Evolutionary conservation across 1,140 invertebrate species (phyloP).

Genomic region (Diplogasteroides magnus): DNA sequence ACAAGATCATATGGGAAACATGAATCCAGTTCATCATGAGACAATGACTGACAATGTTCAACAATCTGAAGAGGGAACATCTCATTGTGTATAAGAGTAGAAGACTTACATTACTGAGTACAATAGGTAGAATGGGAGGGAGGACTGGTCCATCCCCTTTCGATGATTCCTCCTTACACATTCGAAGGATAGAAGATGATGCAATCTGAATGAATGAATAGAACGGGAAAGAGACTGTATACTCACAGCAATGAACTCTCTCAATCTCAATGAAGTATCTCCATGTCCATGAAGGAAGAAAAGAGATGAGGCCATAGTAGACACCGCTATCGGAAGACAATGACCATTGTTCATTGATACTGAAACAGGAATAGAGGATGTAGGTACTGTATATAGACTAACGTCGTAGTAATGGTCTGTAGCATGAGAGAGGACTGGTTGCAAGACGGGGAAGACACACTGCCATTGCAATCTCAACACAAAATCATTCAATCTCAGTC

Average conservation of each 20-base stretch:
- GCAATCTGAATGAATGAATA: constrained; percentile 36
- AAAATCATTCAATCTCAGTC: no score
- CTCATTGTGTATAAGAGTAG: not conserved
- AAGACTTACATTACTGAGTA: constrained; percentile 38
- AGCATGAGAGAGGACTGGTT: constrained; percentile 71
- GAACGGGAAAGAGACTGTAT: not conserved
- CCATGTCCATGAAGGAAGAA: constrained; percentile 89
- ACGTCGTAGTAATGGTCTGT: constrained; percentile 77
- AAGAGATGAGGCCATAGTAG: constrained; percentile 87
- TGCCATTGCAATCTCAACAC: constrained; percentile 71
- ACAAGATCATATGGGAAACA: constrained; percentile 53
- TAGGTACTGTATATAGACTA: not conserved
- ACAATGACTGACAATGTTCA: constrained; percentile 41
- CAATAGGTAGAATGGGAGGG: constrained; percentile 47
- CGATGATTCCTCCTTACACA: constrained; percentile 27
- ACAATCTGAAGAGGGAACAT: constrained; percentile 30
- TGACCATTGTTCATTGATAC: constrained; percentile 81
- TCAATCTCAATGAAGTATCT: constrained; percentile 93
- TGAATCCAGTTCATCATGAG: constrained; percentile 45
- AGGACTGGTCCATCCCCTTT: constrained; percentile 28
- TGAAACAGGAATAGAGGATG: constrained; percentile 26
- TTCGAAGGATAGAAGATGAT: constrained; percentile 48
- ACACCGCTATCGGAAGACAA: constrained; percentile 90
- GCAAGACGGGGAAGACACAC: constrained; percentile 95
- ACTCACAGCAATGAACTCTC: constrained; percentile 83